Evolutionary conservation across 2,113 vertebrate species (phyloP).

Genomic region (rabbit (Oryctolagus cuniculus)): mOryCun1.1 NC_091439.1:50075001-50075500

Average conservation of each 20-base stretch:
- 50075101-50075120: conserved; percentile 78
- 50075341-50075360: conserved; percentile 76
- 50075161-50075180: conserved; percentile 75
- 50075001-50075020: conserved; percentile 73
- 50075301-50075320: conserved; percentile 85
- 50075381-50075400: conserved; percentile 82
- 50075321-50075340: conserved; percentile 84
- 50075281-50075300: conserved; percentile 83
- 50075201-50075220: conserved; percentile 56
- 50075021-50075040: conserved; percentile 80
- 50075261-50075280: conserved; percentile 82
- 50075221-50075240: conserved; percentile 60
- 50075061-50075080: conserved; percentile 70
- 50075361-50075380: conserved; percentile 76
- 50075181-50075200: conserved; percentile 58
- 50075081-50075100: conserved; percentile 66
- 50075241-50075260: conserved; percentile 81
- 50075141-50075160: conserved; percentile 78
- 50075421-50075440: conserved; percentile 81
- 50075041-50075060: conserved; percentile 67
- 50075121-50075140: conserved; percentile 80
- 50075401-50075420: conserved; percentile 78
- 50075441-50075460: conserved; percentile 81
- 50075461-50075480: conserved; percentile 73
- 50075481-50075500: conserved; percentile 82